phyloP scores from a whole-genome alignment of 2,888 invertebrate genomes.

The Prosapia bicincta region DNA sequence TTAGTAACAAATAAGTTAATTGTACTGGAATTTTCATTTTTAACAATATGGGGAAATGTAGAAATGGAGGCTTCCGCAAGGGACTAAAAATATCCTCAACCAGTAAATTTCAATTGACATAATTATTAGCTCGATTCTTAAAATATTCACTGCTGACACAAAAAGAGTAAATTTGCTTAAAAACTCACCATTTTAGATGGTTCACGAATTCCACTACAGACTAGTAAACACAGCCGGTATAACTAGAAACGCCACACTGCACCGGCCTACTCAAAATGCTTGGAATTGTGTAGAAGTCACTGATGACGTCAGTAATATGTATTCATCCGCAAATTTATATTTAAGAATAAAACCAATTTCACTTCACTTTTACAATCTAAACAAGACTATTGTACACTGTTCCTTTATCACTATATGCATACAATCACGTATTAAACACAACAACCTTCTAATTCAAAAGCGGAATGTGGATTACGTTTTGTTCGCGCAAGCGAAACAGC shows the following conservation, averaged over 20 bases:
- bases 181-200: conserved; percentile 27
- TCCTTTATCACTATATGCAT: conserved; percentile 3
- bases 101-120: neutral
- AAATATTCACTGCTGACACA: neutral
- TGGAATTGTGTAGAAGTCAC: conserved; percentile 36
- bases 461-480: conserved; percentile 51
- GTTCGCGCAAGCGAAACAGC: conserved; percentile 58
- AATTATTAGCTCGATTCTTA: neutral
- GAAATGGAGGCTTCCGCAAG: neutral
- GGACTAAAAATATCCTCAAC: neutral
- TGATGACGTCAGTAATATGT: conserved; percentile 38
- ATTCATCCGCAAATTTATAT: conserved; percentile 35
- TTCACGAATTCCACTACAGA: conserved; percentile 31
- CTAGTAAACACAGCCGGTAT: conserved; percentile 38
- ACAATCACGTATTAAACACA: conserved; percentile 18
- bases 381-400: conserved; percentile 6
- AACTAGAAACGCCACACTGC: conserved; percentile 37
- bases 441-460: conserved; percentile 28
- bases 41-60: neutral
- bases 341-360: neutral
- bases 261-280: conserved; percentile 38
- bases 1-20: no score
- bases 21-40: neutral
- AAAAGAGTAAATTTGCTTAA: neutral
- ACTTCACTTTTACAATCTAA: conserved; percentile 15